Base-by-base conservation (phyloP, 1,140 invertebrate genomes). In the Parapsyche elsis region DNA sequence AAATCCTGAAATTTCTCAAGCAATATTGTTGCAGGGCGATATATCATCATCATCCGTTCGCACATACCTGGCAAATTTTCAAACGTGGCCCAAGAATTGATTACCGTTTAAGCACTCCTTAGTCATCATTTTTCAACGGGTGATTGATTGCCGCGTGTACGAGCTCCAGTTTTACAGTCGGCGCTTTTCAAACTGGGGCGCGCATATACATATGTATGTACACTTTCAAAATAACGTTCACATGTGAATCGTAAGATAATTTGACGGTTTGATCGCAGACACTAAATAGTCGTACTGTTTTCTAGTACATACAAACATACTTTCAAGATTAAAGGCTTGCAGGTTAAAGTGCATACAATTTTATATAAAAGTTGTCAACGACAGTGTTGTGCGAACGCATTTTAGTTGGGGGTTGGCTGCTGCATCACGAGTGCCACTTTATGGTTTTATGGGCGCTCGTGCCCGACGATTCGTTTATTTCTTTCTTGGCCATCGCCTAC, bases 31-130 rank as follows among this genome's bases (percentile, higher is more conserved):
- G 38, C 49, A 57, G 73, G 30, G 73, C 61, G 38, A 71, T 76
- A 80, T 76, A 71, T 71, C 75, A 76, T 80, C 73, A 80, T 71
- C 73, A 80, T 67, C 14, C 70, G 78, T 73, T 79, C 78, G 46
- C n/a, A 23, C 46, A 67, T 76, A 67, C 59, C 61, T 80, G 79
- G 74, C 73, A 71, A 38, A 77, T 45, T 44, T 77, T 77, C 57
- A 77, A 75, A 21, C 38, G 14, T 2, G 19, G 38, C 26, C 38
- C 19, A 38, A 67, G 30, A 44, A 77, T 77, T 77, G 53, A 45
- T 77, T 61, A 49, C 59, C 53, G 53, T 77, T 77, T 77, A 76
- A 30, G 53, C 46, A 76, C 12, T 16, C 24, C 45, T 76, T 49
- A 67, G 24, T 46, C 30, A 67, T 64, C 53, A 77, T 64, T 64